Evolutionary conservation across 2,113 vertebrate species (phyloP), one percentile per base, ranked within the genome.

Genomic region (Atractosteus spatula): DNA sequence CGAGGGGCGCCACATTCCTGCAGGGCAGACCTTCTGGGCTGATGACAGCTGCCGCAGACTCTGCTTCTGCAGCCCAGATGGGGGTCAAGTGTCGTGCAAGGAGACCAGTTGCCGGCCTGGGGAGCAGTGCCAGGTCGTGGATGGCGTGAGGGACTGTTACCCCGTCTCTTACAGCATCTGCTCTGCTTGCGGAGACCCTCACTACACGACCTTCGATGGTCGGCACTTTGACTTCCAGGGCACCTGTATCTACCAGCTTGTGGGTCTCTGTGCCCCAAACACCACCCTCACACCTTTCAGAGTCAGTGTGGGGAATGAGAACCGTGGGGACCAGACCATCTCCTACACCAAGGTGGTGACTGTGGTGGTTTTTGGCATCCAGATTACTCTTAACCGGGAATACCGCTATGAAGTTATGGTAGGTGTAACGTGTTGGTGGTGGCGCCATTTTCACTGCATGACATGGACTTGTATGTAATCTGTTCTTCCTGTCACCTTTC

Each of bases 221-320:
- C 10, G n/a, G 11, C 56, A 0, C 3, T 91, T 89, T n/a, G 65
- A 85, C 75, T 94, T 94, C 82, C 90, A 88, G 11, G 91, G 92
- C 0, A 73, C 80, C 0, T 90, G 92, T n/a, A 0, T 86, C 3
- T 94, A 93, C 57, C 80, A 82, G 55, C 63, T 94, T 0, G 66
- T 71, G 0, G 81, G 74, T 0, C 71, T 89, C 41, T 91, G 88
- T 57, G 0, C 74, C 0, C 17, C 51, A 0, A 72, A 0, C 0
- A 56, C 13, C 0, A 8, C 3, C 0, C 78, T 89, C 10, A 67
- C 64, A 0, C 74, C 78, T 41, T 94, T 93, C 80, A 81, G 81
- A 0, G 87, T 93, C 72, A 76, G 81, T 1, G 84, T 91, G 0
- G 75, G 71, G 70, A 93, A 93, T 0, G 77, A 79, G 7, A 81